Evolutionary conservation across 2,888 invertebrate species (phyloP).

Genomic region (Junonia oenone): DNA sequence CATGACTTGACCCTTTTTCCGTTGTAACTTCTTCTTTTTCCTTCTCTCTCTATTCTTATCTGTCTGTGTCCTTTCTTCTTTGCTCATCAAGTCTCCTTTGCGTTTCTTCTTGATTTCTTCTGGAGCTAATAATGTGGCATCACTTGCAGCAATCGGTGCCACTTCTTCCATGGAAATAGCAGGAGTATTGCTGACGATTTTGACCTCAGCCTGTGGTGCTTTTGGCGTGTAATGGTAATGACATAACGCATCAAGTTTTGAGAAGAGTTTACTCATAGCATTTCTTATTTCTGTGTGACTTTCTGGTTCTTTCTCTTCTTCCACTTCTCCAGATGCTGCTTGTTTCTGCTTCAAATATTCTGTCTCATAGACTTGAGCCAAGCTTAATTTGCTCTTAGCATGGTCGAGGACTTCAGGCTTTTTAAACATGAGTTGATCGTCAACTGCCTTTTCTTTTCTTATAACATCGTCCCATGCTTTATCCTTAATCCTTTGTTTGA

Average conservation of each 20-base stretch:
- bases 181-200: constrained; percentile 93
- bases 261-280: constrained; percentile 87
- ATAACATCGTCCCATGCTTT: constrained; percentile 96
- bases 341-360: constrained; percentile 87
- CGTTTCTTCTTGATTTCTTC: constrained; percentile 89
- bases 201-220: constrained; percentile 90
- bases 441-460: constrained; percentile 90
- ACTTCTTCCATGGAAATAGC: constrained; percentile 97
- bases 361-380: constrained; percentile 96
- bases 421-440: constrained; percentile 90
- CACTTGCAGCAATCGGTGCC: constrained; percentile 92
- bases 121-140: constrained; percentile 92
- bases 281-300: constrained; percentile 88
- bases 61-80: constrained; percentile 89
- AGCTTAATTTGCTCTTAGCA: constrained; percentile 94
- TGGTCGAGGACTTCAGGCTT: constrained; percentile 93
- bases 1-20: constrained; percentile 61
- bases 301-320: constrained; percentile 84
- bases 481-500: constrained; percentile 94
- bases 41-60: constrained; percentile 94
- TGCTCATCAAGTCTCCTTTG: constrained; percentile 81
- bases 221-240: constrained; percentile 97
- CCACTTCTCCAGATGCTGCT: constrained; percentile 74
- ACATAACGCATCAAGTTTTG: constrained; percentile 93
- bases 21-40: constrained; percentile 89